phyloP scores from a whole-genome alignment of 2,888 invertebrate genomes.

The Ophioninae sp. region DNA sequence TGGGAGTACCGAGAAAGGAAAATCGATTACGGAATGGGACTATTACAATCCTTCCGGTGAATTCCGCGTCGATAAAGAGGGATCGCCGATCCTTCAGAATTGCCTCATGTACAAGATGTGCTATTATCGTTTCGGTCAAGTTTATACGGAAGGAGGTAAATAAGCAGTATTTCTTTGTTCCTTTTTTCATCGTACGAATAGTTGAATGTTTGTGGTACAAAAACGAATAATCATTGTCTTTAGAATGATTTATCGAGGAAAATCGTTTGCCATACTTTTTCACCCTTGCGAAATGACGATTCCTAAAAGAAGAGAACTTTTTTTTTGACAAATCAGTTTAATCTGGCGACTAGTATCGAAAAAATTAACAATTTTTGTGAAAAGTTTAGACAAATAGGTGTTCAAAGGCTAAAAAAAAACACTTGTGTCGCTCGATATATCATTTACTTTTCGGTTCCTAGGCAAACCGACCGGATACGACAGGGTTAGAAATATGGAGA shows the following conservation, averaged over 20 bases:
- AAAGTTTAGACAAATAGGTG: neutral
- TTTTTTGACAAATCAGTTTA: no score
- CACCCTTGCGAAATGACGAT: no score
- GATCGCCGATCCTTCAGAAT: slow-evolving; percentile 94
- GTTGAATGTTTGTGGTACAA: neutral
- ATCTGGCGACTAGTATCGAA: no score
- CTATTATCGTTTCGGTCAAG: slow-evolving; percentile 98
- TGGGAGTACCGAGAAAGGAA: slow-evolving; percentile 96
- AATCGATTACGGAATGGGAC: slow-evolving; percentile 97
- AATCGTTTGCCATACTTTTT: no score
- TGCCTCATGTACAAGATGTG: slow-evolving; percentile 99
- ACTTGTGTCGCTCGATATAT: neutral
- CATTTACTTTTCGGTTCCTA: slow-evolving; percentile 70
- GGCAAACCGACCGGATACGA: slow-evolving; percentile 98
- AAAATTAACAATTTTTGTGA: neutral
- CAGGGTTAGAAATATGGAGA: slow-evolving; percentile 97
- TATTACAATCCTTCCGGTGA: slow-evolving; percentile 98
- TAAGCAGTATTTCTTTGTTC: neutral
- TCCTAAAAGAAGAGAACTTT: no score
- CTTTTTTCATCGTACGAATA: neutral
- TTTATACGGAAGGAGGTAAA: slow-evolving; percentile 95
- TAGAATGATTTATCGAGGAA: no score
- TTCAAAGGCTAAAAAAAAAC: neutral
- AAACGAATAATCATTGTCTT: neutral
- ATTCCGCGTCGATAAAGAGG: slow-evolving; percentile 97